phyloP scores from a whole-genome alignment of 2,888 invertebrate genomes.

The Perdita meconis region DNA sequence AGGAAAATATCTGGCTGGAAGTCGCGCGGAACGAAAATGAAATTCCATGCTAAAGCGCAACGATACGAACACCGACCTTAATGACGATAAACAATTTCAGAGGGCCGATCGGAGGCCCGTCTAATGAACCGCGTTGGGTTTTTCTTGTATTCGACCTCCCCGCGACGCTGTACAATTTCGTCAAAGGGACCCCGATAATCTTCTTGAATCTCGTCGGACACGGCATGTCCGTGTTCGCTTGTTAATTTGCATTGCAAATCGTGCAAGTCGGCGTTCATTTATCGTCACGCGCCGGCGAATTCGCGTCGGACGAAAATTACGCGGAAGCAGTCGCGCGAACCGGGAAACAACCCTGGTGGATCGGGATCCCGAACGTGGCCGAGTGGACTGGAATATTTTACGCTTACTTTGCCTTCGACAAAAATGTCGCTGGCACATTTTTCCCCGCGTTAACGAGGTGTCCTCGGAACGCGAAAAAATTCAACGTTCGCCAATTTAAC shows the following conservation, averaged over 20 bases:
- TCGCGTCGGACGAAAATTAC: conserved; percentile 4
- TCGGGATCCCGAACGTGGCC: not conserved
- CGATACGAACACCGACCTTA: not conserved
- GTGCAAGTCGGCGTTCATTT: not conserved
- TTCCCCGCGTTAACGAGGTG: too few species aligned
- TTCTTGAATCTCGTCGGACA: conserved; percentile 3
- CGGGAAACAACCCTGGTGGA: not conserved
- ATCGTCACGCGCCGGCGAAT: conserved; percentile 5
- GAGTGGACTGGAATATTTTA: not conserved
- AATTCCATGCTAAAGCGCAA: not conserved
- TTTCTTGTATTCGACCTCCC: not conserved
- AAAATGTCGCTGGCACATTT: too few species aligned
- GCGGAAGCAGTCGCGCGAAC: not conserved
- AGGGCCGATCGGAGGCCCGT: not conserved
- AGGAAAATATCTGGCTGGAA: not conserved
- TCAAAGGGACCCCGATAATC: conserved; percentile 1
- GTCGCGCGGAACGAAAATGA: too few species aligned
- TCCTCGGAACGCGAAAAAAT: not conserved
- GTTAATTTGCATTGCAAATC: conserved; percentile 11
- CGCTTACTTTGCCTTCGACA: not conserved
- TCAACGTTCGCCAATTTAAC: not conserved
- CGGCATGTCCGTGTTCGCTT: not conserved
- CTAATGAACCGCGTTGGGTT: conserved; percentile 1
- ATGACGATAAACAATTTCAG: not conserved
- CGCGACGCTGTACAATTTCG: not conserved